Evolutionary conservation across 2,888 invertebrate species (phyloP).

Genomic region (Drosophila borborema): DNA sequence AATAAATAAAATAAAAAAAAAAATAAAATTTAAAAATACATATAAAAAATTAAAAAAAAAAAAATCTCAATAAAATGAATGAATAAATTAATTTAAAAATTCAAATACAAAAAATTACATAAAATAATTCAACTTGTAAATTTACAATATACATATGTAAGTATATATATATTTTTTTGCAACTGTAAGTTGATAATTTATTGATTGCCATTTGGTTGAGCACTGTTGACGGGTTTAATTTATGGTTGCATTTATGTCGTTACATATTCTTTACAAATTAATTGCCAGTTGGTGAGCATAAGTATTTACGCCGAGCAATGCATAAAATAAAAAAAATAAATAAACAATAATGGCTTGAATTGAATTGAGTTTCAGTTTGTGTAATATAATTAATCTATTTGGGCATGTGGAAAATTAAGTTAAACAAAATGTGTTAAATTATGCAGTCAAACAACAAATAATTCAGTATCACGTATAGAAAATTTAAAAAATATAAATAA

Average conservation of each 20-base stretch:
- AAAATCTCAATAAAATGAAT: background rate
- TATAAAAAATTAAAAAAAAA: background rate
- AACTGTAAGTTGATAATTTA: constrained; percentile 36
- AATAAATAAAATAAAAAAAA: background rate
- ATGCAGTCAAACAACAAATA: background rate
- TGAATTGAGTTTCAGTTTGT: background rate
- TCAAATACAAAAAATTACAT: background rate
- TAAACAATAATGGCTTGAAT: background rate
- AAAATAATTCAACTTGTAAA: background rate
- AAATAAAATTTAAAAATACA: background rate
- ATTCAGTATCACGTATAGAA: background rate
- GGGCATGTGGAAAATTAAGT: background rate
- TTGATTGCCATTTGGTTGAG: constrained; percentile 39
- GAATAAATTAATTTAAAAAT: background rate
- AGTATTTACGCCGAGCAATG: background rate
- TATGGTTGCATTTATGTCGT: constrained; percentile 34
- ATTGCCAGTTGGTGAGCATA: constrained; percentile 29
- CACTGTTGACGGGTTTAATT: constrained; percentile 30
- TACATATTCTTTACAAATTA: constrained; percentile 19
- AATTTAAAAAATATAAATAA: background rate
- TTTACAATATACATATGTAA: background rate
- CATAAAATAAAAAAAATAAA: background rate
- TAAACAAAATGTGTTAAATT: background rate
- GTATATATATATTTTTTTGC: constrained; percentile 28
- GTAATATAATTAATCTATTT: background rate